Conservation (phyloP, 2,888 invertebrate species). For the Anorthoa munda region DNA sequence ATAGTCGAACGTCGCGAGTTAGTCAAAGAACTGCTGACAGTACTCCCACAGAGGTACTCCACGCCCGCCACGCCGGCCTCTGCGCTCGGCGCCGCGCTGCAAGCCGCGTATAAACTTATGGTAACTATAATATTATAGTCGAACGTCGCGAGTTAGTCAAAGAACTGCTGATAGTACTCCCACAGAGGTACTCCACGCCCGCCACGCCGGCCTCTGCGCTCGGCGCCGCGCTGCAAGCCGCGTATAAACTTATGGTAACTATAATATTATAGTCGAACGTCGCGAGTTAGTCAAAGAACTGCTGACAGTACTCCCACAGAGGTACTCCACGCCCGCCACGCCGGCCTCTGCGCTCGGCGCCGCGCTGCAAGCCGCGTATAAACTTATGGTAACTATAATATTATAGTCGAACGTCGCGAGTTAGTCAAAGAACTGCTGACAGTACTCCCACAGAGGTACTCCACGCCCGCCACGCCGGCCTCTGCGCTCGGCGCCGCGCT, state of each 20-base stretch:
- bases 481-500: constrained; percentile 98
- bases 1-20: constrained; percentile 95
- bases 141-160: constrained; percentile 95
- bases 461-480: constrained; percentile 93
- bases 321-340: constrained; percentile 93
- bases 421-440: constrained; percentile 93
- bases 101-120: constrained; percentile 97
- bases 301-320: constrained; percentile 94
- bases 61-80: constrained; percentile 94
- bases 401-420: constrained; percentile 95
- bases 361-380: constrained; percentile 97
- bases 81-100: constrained; percentile 98
- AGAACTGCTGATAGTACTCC: constrained; percentile 95
- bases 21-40: constrained; percentile 93
- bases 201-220: constrained; percentile 96
- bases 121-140: too few relatives aligned
- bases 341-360: constrained; percentile 97
- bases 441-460: constrained; percentile 95
- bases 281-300: constrained; percentile 94
- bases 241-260: too few relatives aligned
- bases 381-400: too few relatives aligned
- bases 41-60: constrained; percentile 94
- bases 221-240: constrained; percentile 98
- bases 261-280: too few relatives aligned
- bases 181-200: constrained; percentile 93